Evolutionary conservation across 1,140 invertebrate genomes (phyloP), one percentile per base, ranked within the genome.

Genomic region (Cyclina sinensis): DNA sequence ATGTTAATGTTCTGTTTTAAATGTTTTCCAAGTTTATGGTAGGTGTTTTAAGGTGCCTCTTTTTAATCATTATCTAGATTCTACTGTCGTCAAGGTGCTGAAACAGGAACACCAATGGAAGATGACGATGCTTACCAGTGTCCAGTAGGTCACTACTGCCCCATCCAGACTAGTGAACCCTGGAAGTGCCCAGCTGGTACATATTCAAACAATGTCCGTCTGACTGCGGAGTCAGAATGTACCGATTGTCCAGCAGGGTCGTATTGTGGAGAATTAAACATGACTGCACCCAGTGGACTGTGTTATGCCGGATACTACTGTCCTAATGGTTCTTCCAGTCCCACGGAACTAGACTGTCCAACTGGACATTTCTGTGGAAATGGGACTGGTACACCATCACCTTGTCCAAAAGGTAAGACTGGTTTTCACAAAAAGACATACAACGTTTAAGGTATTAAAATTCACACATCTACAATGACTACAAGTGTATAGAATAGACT

Each of bases 111-210:
- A 14, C 94, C 94, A 14, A 91, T 35, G 30, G 92, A 94, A 82
- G 93, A 91, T n/a, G 18, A 30, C 24, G 92, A 95, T 90, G 94
- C 94, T 9, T 90, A 94, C 59, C 89, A 92, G 86, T 95, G 94
- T 92, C 94, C 94, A 46, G 91, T 90, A 0, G 94, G 94, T 57
- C 90, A 92, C 79, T 95, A 89, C 85, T 95, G 94, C 90, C 93
- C 93, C 24, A 43, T 57, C 43, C 88, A 91, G 30, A 93, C 91
- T 4, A 79, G 91, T 48, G 92, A 93, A 86, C 94, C 94, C 24
- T 76, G 92, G 90, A 93, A 94, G 80, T 95, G 94, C 90, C 94
- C 93, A 11, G 86, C 91, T 16, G 94, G 94, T 43, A 94, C 93
- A 0, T 94, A 89, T 89, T 94, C 93, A 21, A 93, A 91, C 59